phyloP scores from a whole-genome alignment of 1,140 invertebrate genomes.

The Nymphalis io region DNA sequence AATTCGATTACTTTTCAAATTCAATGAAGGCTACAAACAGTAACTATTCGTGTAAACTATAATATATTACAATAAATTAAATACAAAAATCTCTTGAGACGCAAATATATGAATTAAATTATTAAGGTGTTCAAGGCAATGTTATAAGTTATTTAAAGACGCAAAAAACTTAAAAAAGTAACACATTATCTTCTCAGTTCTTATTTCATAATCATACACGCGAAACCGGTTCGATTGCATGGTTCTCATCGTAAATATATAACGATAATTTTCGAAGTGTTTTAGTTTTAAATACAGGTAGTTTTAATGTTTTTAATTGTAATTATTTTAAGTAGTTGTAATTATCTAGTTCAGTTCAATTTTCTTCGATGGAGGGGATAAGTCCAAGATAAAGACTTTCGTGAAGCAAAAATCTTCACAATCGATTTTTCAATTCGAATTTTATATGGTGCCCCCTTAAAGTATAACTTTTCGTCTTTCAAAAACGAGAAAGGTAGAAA shows the following conservation, averaged over 20 bases:
- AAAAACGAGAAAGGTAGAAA: no score
- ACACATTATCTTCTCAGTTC: constrained; percentile 7
- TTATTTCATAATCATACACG: constrained; percentile 1
- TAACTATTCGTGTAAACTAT: no score
- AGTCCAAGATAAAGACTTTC: background rate
- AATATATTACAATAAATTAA: no score
- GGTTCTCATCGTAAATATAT: constrained; percentile 5
- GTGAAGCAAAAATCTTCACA: no score
- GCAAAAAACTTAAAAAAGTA: constrained; percentile 9
- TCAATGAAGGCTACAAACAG: no score
- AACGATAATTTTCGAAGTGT: constrained; percentile 3
- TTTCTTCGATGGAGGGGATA: background rate
- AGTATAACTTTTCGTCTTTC: no score
- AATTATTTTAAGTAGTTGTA: constrained; percentile 12
- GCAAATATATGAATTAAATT: background rate
- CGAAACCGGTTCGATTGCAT: background rate
- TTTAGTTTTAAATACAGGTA: constrained; percentile 10
- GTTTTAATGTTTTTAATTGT: constrained; percentile 11
- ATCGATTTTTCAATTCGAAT: no score
- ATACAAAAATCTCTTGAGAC: background rate
- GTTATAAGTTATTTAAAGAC: background rate
- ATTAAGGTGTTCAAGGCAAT: background rate
- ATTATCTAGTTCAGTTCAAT: background rate
- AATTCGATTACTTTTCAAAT: no score
- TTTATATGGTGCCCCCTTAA: no score